These are phyloP conservation scores for Varanus komodoensis DNA, from an alignment of 2,113 vertebrate species.

Conservation along the genomic window DNA sequence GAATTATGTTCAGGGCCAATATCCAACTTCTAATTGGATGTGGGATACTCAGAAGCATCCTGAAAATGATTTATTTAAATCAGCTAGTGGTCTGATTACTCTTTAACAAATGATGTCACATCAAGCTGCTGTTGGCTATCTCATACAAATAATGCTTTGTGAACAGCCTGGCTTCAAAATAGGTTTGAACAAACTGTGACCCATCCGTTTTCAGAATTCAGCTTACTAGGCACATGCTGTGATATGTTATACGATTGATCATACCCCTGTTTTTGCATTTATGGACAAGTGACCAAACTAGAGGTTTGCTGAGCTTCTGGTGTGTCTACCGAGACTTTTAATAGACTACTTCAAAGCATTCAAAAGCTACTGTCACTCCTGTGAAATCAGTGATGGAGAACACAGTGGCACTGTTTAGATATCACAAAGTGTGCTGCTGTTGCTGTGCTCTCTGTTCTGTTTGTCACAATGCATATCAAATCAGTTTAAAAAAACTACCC, in stretches of 20 bases:
- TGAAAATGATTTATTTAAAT: slow-evolving; percentile 7
- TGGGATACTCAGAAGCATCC: slow-evolving; percentile 6
- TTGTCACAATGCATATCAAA: neutral
- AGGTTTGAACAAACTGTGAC: neutral
- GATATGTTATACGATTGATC: neutral
- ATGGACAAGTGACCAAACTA: neutral
- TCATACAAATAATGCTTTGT: neutral
- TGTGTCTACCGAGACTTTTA: neutral
- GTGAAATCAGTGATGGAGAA: neutral
- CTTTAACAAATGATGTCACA: neutral
- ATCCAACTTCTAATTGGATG: slow-evolving; percentile 1
- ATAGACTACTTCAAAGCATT: neutral
- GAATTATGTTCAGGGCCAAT: slow-evolving; percentile 22
- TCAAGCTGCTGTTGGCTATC: neutral
- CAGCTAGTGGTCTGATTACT: neutral
- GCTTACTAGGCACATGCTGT: neutral
- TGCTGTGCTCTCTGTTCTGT: neutral
- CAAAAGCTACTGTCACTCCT: neutral
- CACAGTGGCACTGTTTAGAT: neutral
- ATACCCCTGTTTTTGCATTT: neutral
- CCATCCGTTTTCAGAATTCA: neutral
- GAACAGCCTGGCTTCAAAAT: neutral
- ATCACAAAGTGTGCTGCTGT: neutral
- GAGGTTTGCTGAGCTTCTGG: neutral
- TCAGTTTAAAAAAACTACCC: neutral